Evolutionary conservation across 2,797 vertebrate genomes (phyloP).

Genomic region (Catamblyrhynchus diadema): DNA sequence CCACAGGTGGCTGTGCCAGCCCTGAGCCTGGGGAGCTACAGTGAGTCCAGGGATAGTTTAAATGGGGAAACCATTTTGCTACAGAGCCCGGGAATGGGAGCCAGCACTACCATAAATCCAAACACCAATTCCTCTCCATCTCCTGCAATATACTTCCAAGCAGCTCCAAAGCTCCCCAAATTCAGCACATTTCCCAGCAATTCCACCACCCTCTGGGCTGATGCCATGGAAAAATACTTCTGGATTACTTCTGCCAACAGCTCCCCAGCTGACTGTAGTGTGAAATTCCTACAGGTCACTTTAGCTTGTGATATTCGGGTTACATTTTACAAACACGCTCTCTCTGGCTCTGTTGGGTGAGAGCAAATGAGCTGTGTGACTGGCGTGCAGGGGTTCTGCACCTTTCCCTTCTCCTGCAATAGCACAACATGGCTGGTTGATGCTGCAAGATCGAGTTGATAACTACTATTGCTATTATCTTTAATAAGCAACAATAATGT

Average conservation of each 20-base stretch:
- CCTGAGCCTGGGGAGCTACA: rapidly evolving
- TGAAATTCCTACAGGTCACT: conserved; percentile 4
- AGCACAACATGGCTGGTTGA: background rate
- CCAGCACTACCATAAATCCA: background rate
- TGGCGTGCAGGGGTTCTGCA: background rate
- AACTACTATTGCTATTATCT: background rate
- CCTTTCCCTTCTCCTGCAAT: background rate
- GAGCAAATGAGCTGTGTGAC: background rate
- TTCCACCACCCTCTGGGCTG: background rate
- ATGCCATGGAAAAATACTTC: background rate
- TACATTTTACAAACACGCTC: background rate
- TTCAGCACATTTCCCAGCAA: background rate
- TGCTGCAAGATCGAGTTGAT: background rate
- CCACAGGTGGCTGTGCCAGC: background rate
- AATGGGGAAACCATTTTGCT: background rate
- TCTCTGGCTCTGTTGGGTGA: rapidly evolving
- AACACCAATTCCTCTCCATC: background rate
- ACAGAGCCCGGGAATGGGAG: background rate
- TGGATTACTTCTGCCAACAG: background rate
- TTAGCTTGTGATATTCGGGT: background rate
- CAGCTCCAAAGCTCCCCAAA: background rate
- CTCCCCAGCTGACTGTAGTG: background rate
- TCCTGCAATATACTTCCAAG: background rate
- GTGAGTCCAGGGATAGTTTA: background rate
- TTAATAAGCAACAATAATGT: conserved; percentile 36